Conservation (phyloP, 1,140 invertebrate genomes). For the Agrilus planipennis region DNA sequence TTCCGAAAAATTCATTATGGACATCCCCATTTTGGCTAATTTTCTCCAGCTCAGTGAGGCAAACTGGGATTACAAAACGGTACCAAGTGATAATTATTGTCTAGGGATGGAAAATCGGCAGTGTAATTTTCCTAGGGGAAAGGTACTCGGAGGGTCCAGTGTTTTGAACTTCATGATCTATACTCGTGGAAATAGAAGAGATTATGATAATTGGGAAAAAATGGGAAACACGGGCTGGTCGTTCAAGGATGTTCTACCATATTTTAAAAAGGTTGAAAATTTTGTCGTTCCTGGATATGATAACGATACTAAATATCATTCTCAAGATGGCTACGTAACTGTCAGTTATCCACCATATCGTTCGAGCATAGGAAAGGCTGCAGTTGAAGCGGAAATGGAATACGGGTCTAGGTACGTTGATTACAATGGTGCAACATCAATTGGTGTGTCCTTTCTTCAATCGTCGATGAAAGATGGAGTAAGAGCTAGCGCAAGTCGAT, state of each 20-base stretch:
- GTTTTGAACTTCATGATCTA: constrained; percentile 89
- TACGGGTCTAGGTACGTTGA: constrained; percentile 55
- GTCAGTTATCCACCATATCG: constrained; percentile 43
- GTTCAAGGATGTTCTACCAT: constrained; percentile 67
- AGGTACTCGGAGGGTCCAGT: constrained; percentile 73
- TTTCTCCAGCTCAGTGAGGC: constrained; percentile 46
- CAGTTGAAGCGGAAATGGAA: constrained; percentile 54
- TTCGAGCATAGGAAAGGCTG: constrained; percentile 49
- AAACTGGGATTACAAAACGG: constrained; percentile 48
- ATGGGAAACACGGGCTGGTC: constrained; percentile 72
- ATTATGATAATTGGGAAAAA: constrained; percentile 68
- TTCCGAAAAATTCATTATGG: constrained; percentile 48
- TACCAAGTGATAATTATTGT: constrained; percentile 39
- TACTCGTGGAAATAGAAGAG: constrained; percentile 58
- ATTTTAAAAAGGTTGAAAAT: constrained; percentile 70
- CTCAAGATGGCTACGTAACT: constrained; percentile 46
- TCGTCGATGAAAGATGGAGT: constrained; percentile 48
- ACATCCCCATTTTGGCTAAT: constrained; percentile 50
- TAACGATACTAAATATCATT: constrained; percentile 41
- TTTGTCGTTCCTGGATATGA: constrained; percentile 45
- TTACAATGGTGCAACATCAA: constrained; percentile 53
- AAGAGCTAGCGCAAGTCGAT: constrained; percentile 60
- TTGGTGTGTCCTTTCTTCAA: constrained; percentile 55
- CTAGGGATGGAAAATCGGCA: constrained; percentile 36
- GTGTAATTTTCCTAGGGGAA: constrained; percentile 62